phyloP scores from a whole-genome alignment of 2,113 vertebrate genomes.

The Orientallactaga bullata region DNA sequence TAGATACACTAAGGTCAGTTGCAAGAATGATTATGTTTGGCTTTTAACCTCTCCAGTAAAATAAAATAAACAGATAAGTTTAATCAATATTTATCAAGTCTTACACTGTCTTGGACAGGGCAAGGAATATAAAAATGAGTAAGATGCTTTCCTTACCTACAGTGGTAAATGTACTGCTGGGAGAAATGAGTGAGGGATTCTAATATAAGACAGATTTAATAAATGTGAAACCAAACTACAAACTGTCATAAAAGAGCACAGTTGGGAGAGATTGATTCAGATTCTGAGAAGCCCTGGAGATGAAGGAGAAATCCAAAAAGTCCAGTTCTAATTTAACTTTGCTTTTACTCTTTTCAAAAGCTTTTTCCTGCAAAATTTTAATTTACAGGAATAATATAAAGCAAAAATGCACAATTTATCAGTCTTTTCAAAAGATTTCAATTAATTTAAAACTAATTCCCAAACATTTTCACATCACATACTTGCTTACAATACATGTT shows the following conservation, averaged over 20 bases:
- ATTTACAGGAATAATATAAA: neutral
- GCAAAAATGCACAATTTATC: neutral
- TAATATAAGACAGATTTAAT: constrained; percentile 42
- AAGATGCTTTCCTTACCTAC: neutral
- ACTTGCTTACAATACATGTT: neutral
- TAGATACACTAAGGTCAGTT: neutral
- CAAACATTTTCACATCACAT: neutral
- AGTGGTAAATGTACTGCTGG: neutral
- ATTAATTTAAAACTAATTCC: neutral
- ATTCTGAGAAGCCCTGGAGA: neutral
- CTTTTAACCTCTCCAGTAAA: neutral
- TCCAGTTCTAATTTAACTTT: constrained; percentile 47
- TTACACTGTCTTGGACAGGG: neutral
- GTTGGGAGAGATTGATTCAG: constrained; percentile 19
- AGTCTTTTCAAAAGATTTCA: neutral
- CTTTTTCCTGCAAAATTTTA: constrained; percentile 31
- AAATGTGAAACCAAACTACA: constrained; percentile 7
- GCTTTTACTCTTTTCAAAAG: constrained; percentile 18
- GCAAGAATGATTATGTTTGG: neutral
- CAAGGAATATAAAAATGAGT: constrained; percentile 10
- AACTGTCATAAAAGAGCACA: constrained; percentile 21
- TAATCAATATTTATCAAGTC: constrained; percentile 14
- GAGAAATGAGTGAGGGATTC: constrained; percentile 4
- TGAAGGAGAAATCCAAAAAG: neutral
- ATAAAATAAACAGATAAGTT: constrained; percentile 13